A percentile compares a stretch with the other conserved stretches of the same genome.
Evolutionary conservation across 2,113 vertebrate species (phyloP).

Genomic region (Chrysemys picta): DNA sequence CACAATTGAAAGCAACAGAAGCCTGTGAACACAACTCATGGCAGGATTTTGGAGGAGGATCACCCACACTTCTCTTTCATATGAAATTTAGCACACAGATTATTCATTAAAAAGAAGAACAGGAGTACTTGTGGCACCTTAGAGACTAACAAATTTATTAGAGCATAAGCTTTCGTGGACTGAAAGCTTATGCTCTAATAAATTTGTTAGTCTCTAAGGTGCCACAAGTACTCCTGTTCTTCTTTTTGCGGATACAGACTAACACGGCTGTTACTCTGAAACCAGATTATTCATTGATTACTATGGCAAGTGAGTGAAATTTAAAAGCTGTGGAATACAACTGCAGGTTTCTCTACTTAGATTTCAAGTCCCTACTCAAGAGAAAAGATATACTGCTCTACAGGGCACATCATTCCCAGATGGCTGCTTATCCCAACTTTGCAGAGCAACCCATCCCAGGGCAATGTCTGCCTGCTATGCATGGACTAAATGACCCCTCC

Average conservation of each 20-base stretch:
- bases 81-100: not conserved
- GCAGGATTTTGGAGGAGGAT: not conserved
- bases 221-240: too few relatives aligned
- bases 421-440: not conserved
- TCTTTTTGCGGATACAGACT: too few relatives aligned
- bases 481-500: not conserved
- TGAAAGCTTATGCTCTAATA: too few relatives aligned
- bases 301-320: not conserved
- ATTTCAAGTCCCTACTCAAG: fast-evolving
- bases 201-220: too few relatives aligned
- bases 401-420: not conserved
- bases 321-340: fast-evolving
- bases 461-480: fast-evolving
- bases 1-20: not conserved
- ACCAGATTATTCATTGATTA: fast-evolving
- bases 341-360: fast-evolving
- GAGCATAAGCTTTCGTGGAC: too few relatives aligned
- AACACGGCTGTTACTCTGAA: too few relatives aligned
- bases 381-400: fast-evolving
- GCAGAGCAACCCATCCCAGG: not conserved
- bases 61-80: not conserved
- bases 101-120: too few relatives aligned
- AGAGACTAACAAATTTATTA: too few relatives aligned
- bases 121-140: too few relatives aligned
- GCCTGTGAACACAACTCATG: not conserved